phyloP scores from a whole-genome alignment of 2,888 invertebrate genomes.

The Aelia acuminata region DNA sequence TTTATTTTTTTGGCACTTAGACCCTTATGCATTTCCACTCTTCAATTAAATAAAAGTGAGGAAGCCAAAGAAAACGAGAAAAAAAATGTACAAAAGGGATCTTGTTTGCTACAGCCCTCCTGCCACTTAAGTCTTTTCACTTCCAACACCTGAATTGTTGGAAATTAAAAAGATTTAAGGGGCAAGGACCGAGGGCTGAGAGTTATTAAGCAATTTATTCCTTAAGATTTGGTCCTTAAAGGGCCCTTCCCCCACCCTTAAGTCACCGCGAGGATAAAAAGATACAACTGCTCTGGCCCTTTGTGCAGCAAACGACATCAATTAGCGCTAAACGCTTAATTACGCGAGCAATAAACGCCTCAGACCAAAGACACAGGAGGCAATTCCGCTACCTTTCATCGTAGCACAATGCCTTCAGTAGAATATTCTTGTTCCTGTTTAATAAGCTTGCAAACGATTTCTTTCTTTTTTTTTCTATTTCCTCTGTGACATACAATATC shows the following conservation, averaged over 20 bases:
- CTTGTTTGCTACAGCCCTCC: neutral
- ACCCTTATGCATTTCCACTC: no score
- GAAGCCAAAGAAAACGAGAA: neutral
- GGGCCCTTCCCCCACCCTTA: neutral
- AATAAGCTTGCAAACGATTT: neutral
- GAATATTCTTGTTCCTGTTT: neutral
- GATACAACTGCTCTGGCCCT: constrained; percentile 2
- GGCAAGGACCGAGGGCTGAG: neutral
- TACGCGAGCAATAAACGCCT: constrained; percentile 31
- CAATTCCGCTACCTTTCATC: constrained; percentile 18
- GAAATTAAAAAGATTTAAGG: constrained; percentile 16
- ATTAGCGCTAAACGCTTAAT: constrained; percentile 46
- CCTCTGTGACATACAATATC: no score
- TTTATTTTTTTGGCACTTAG: no score
- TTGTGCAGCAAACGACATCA: constrained; percentile 12
- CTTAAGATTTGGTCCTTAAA: neutral
- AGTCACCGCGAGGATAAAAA: constrained; percentile 31
- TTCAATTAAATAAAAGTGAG: neutral
- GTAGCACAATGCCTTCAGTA: neutral
- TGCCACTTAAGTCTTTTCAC: neutral
- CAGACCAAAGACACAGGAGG: constrained; percentile 25
- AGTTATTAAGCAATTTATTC: constrained; percentile 28
- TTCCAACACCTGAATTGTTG: neutral
- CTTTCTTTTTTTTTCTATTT: neutral
- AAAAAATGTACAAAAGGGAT: neutral